Conservation (phyloP, 2,888 invertebrate species). For the Calephelis perditalis region DNA sequence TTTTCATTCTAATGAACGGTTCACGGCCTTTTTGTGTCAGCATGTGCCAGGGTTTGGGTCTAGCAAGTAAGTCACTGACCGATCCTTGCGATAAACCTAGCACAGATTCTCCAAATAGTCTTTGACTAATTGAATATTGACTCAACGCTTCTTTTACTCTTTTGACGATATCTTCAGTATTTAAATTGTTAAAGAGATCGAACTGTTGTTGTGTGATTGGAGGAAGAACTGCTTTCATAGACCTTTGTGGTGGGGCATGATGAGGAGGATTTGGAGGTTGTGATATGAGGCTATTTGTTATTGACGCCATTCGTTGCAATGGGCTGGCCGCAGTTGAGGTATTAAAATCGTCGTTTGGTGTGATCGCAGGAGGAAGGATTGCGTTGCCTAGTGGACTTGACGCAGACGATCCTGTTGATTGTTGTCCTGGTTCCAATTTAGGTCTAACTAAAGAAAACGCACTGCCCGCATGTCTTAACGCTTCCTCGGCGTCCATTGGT, state of each 20-base stretch:
- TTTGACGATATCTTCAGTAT: constrained; percentile 98
- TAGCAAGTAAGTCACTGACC: constrained; percentile 96
- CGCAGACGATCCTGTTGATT: constrained; percentile 86
- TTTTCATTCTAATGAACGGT: constrained; percentile 98
- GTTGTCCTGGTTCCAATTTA: constrained; percentile 88
- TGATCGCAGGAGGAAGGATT: constrained; percentile 90
- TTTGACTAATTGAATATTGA: constrained; percentile 97
- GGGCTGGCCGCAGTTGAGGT: constrained; percentile 93
- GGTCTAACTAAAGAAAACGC: constrained; percentile 93
- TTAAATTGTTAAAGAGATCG: constrained; percentile 97
- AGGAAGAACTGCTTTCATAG: constrained; percentile 96
- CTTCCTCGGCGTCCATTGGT: constrained; percentile 80
- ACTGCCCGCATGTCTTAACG: constrained; percentile 86
- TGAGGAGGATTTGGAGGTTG: constrained; percentile 92
- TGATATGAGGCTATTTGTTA: constrained; percentile 96
- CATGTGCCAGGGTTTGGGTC: constrained; percentile 99
- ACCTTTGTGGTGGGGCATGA: constrained; percentile 90
- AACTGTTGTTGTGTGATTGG: constrained; percentile 99
- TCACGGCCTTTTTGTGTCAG: constrained; percentile 97
- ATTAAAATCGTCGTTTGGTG: constrained; percentile 88
- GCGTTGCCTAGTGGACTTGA: constrained; percentile 91
- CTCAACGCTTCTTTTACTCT: constrained; percentile 96
- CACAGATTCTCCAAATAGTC: constrained; percentile 98
- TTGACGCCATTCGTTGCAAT: constrained; percentile 97
- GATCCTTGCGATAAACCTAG: constrained; percentile 97